These are phyloP conservation scores for Thelaira solivaga DNA, from an alignment of 2,888 invertebrate species.

Conservation along the genomic window DNA sequence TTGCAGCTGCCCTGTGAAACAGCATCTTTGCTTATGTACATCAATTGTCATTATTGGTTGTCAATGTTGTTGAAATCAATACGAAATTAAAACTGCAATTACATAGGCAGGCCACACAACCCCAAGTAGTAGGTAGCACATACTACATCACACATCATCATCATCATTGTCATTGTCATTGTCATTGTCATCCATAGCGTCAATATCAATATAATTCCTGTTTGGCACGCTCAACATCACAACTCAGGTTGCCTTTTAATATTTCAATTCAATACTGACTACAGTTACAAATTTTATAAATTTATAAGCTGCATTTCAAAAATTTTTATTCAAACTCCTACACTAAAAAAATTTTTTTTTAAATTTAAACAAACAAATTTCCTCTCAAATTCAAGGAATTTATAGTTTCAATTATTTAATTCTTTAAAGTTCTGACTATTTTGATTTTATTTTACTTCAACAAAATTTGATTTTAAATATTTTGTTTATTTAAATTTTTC, in stretches of 20 bases:
- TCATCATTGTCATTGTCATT: not conserved
- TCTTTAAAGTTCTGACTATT: too few species aligned
- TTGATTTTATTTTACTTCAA: too few species aligned
- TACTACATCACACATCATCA: constrained; percentile 1
- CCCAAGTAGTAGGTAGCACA: too few species aligned
- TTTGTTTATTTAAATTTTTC: not conserved
- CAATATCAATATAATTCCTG: not conserved
- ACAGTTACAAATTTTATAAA: constrained; percentile 30
- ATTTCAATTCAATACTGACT: constrained; percentile 11
- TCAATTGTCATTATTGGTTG: constrained; percentile 45
- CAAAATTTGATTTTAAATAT: too few species aligned
- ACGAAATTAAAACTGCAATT: constrained; percentile 46
- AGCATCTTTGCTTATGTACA: constrained; percentile 17
- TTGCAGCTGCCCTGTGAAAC: not conserved
- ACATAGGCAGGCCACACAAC: constrained; percentile 22
- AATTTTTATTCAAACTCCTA: not conserved
- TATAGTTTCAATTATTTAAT: too few species aligned
- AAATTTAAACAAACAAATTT: not conserved
- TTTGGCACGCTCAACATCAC: constrained; percentile 5
- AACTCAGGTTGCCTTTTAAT: constrained; percentile 27
- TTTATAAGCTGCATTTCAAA: not conserved
- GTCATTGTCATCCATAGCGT: constrained; percentile 10
- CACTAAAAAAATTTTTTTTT: not conserved
- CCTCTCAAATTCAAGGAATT: too few species aligned
- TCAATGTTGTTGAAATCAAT: constrained; percentile 37